phyloP scores from a whole-genome alignment of 1,140 invertebrate genomes.

The Achroia grisella region DNA sequence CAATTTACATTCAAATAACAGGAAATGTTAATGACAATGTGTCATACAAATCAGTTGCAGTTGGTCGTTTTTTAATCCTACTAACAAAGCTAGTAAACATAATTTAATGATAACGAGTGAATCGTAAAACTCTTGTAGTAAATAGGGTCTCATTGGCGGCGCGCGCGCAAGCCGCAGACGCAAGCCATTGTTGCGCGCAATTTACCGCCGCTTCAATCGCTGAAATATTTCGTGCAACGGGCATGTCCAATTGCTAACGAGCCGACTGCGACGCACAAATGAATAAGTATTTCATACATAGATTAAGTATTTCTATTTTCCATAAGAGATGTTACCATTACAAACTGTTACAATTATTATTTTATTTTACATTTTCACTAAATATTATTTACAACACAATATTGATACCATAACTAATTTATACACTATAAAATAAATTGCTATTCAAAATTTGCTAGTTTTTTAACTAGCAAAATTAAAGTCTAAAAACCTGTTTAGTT shows the following conservation, averaged over 20 bases:
- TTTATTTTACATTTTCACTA: no score
- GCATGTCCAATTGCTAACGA: constrained; percentile 72
- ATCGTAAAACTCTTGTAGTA: constrained; percentile 61
- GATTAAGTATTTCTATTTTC: constrained; percentile 41
- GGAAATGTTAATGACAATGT: constrained; percentile 11
- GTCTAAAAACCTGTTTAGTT: no score
- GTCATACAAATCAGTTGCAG: constrained; percentile 6
- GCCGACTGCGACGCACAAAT: constrained; percentile 66
- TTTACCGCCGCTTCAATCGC: constrained; percentile 70
- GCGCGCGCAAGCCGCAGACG: constrained; percentile 20
- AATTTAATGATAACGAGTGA: constrained; percentile 63
- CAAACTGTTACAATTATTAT: constrained; percentile 1
- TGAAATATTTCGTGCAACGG: constrained; percentile 72
- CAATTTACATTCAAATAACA: constrained; percentile 14
- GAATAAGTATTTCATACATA: constrained; percentile 63
- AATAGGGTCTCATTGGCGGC: constrained; percentile 40
- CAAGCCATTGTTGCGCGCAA: constrained; percentile 64
- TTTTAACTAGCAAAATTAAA: no score
- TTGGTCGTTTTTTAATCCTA: constrained; percentile 2
- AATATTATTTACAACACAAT: no score
- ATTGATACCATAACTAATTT: no score
- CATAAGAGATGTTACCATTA: not conserved
- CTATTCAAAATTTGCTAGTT: no score
- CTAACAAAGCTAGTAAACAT: constrained; percentile 32
- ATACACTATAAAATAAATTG: no score